Evolutionary conservation across 1,140 invertebrate species (phyloP), one percentile per base, ranked within the genome.

Genomic region (Polyergus mexicanus): DNA sequence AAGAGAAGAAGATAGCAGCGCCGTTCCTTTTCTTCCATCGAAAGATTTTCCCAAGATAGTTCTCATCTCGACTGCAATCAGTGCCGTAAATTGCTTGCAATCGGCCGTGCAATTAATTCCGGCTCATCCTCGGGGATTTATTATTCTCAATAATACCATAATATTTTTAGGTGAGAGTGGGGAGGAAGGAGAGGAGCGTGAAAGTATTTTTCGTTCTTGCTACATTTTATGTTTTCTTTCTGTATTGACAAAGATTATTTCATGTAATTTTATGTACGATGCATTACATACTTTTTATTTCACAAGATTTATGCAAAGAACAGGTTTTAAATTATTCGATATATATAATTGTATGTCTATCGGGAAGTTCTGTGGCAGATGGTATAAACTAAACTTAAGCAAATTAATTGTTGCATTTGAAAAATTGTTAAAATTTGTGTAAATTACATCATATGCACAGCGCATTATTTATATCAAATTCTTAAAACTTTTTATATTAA

Each of bases 21-120:
- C 75, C 72, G 74, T 84, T 89, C 90, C 90, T 92, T 92, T 92
- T 90, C 90, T 93, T 91, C 84, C 86, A 63, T 84, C 85, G 84
- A 92, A 92, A 88, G 89, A 87, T 91, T 92, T 89, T 92, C 87
- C 88, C 90, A 91, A 92, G 91, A 92, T 90, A 88, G 91, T 92
- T 91, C 91, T 92, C 91, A 92, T 92, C 91, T 91, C 85, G 56
- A 85, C 88, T 92, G 91, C 91, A 92, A 92, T 92, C 91, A 92
- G 91, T 91, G 91, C 91, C 91, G 89, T 90, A 92, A 92, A 92
- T 92, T 92, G 91, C 91, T 91, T 91, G 91, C 91, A 92, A 92
- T 92, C 91, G 91, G 80, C 81, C 87, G 85, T 90, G 91, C 90
- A 92, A 92, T 92, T 92, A 92, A 92, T 92, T 92, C 91, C 87